Evolutionary conservation across 2,888 invertebrate genomes (phyloP).

Genomic region (Petrophora chlorosata): DNA sequence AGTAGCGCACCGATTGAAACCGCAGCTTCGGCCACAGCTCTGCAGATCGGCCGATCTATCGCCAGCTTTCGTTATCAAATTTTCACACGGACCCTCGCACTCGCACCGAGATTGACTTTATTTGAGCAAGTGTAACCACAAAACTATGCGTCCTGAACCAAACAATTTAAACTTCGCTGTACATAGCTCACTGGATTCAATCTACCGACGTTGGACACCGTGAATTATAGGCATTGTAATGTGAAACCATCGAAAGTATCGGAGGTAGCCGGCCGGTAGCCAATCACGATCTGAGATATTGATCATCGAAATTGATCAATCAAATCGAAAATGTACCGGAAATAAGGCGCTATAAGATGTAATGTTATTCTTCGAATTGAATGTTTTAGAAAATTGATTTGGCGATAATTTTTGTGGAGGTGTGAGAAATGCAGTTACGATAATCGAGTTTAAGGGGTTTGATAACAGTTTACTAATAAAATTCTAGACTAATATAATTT

Average conservation of each 20-base stretch:
- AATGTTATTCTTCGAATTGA: slow-evolving; percentile 65
- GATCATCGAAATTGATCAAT: slow-evolving; percentile 83
- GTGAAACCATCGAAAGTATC: slow-evolving; percentile 61
- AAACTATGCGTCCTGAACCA: slow-evolving; percentile 58
- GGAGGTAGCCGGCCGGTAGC: slow-evolving; percentile 69
- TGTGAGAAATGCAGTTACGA: slow-evolving; percentile 38
- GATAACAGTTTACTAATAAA: too few relatives aligned
- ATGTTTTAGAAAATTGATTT: slow-evolving; percentile 63
- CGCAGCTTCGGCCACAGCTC: slow-evolving; percentile 75
- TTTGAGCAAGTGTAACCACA: slow-evolving; percentile 82
- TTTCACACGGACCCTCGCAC: slow-evolving; percentile 77
- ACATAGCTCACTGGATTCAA: slow-evolving; percentile 55
- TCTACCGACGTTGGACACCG: slow-evolving; percentile 44
- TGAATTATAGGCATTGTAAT: slow-evolving; percentile 63
- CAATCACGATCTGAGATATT: slow-evolving; percentile 79
- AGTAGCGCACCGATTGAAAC: slow-evolving; percentile 78
- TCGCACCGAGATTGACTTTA: slow-evolving; percentile 80
- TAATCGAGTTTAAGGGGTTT: too few relatives aligned
- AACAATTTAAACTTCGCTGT: slow-evolving; percentile 52
- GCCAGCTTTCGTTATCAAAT: slow-evolving; percentile 78
- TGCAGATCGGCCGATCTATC: slow-evolving; percentile 79
- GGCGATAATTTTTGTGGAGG: slow-evolving; percentile 39
- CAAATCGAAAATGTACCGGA: slow-evolving; percentile 80
- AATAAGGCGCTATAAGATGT: slow-evolving; percentile 78
- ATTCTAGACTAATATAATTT: too few relatives aligned